phyloP scores from a whole-genome alignment of 1,140 invertebrate species.

The Watersipora subatra region DNA sequence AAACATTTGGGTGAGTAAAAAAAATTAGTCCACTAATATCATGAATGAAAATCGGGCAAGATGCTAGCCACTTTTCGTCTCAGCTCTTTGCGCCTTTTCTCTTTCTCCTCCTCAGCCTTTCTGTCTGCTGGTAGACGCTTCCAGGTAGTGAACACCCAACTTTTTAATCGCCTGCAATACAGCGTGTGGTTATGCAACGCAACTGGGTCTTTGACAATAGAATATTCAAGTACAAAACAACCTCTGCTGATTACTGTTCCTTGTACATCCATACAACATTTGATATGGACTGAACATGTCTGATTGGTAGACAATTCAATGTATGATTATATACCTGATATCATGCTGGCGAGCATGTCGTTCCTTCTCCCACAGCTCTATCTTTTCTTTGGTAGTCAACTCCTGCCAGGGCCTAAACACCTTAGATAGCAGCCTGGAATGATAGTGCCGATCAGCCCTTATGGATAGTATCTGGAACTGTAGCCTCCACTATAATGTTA shows the following conservation, averaged over 20 bases:
- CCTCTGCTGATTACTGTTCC: too few relatives aligned
- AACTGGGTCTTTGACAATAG: too few relatives aligned
- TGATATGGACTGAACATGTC: too few relatives aligned
- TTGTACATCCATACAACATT: too few relatives aligned
- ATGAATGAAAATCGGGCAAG: conserved; percentile 24
- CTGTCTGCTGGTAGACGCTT: conserved; percentile 18
- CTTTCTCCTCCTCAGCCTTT: conserved; percentile 17
- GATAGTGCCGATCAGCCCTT: background rate
- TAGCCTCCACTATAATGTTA: background rate
- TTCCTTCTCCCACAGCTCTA: background rate
- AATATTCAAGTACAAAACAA: too few relatives aligned
- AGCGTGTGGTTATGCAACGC: too few relatives aligned
- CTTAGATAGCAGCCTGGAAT: background rate
- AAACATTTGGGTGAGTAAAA: too few relatives aligned
- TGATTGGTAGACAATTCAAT: too few relatives aligned
- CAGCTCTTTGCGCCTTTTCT: conserved; percentile 23
- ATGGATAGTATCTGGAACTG: background rate
- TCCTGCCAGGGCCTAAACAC: background rate
- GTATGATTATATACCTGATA: background rate
- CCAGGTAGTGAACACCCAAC: conserved; percentile 20
- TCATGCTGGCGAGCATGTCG: background rate
- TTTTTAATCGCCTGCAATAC: conserved; percentile 16
- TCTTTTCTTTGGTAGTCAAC: background rate
- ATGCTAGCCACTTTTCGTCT: conserved; percentile 27
- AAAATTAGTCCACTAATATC: too few relatives aligned